Evolutionary conservation across 2,888 invertebrate genomes (phyloP).

Genomic region (Miltochrista miniata): DNA sequence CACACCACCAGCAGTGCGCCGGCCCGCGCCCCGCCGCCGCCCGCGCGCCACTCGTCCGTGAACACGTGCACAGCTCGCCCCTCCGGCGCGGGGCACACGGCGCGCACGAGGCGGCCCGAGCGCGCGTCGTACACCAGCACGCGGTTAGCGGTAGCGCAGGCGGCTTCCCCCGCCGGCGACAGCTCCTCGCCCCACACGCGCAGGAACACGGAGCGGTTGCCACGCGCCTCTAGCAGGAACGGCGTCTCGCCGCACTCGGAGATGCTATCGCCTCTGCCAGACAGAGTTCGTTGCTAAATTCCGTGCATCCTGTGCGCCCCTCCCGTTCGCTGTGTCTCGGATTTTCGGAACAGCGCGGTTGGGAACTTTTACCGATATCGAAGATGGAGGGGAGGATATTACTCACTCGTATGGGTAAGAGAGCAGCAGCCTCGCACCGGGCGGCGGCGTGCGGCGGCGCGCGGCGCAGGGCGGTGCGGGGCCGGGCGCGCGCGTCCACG

Average conservation of each 20-base stretch:
- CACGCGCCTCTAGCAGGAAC: constrained; percentile 91
- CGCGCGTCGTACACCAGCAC: constrained; percentile 91
- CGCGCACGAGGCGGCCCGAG: constrained; percentile 84
- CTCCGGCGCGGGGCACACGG: constrained; percentile 87
- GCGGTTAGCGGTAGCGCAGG: constrained; percentile 91
- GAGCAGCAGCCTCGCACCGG: constrained; percentile 62
- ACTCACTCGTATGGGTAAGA: constrained; percentile 60
- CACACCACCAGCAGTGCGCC: constrained; percentile 93
- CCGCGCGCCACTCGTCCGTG: constrained; percentile 89
- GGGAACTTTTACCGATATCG: no score
- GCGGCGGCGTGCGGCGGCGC: constrained; percentile 52
- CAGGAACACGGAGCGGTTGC: constrained; percentile 91
- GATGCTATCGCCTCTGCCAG: constrained; percentile 9
- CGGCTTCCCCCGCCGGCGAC: constrained; percentile 81
- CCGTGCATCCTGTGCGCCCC: no score
- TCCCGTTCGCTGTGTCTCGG: no score
- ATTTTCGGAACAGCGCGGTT: no score
- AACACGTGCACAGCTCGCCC: constrained; percentile 88
- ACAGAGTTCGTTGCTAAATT: background rate
- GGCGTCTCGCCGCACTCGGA: constrained; percentile 89
- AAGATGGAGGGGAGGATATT: no score
- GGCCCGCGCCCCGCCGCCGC: constrained; percentile 65
- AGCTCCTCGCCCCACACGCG: constrained; percentile 92
- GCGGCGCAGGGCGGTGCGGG: constrained; percentile 45
- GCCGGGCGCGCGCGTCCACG: constrained; percentile 57